Base-by-base conservation (phyloP, 2,888 invertebrate genomes). In the Diachrysia chrysitis region DNA sequence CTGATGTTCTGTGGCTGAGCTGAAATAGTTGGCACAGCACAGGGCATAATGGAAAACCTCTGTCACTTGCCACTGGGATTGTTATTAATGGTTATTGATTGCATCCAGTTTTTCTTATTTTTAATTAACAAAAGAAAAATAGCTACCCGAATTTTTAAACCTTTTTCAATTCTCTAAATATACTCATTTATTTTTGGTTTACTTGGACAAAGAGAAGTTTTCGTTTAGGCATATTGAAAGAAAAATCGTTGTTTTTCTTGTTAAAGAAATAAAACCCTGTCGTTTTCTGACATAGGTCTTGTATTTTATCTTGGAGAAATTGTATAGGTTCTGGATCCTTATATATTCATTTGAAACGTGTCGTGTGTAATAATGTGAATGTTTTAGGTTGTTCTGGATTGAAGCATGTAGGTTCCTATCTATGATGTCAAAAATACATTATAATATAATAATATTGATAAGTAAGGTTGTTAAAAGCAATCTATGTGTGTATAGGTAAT, bases 11-110 rank as follows among this genome's bases (percentile, higher is more conserved):
- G 62, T 72, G 68, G 63, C 56, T 68, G 16, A 23, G n/a, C 17
- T 4, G 7, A 16, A 54, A 17, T 62, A 55, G 63, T 67, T 74
- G 78, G 74, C 71, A 71, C 61, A 67, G 78, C 63, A 67, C 74
- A 67, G 53, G 58, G 63, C 65, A 67, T 78, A 78, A 75, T 77
- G 78, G 76, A 78, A 78, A 78, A 78, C 71, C 76, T 77, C 58
- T 78, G 78, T 78, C 75, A 78, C 67, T 71, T 68, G 68, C 71
- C 75, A 61, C 63, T 54, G 54, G 63, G 63, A 61, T 66, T 68
- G 71, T 78, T 78, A 74, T 78, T 74, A 74, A 71, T 68, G 65
- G 75, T 63, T 74, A 78, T 66, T 66, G 66, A 63, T 65, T 61
- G 66, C 48, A 58, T 51, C 46, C 56, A 29, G 54, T 71, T 56